These are phyloP conservation scores for Heliangelus exortis DNA, from an alignment of 2,797 vertebrate species.

Conservation along the genomic window DNA sequence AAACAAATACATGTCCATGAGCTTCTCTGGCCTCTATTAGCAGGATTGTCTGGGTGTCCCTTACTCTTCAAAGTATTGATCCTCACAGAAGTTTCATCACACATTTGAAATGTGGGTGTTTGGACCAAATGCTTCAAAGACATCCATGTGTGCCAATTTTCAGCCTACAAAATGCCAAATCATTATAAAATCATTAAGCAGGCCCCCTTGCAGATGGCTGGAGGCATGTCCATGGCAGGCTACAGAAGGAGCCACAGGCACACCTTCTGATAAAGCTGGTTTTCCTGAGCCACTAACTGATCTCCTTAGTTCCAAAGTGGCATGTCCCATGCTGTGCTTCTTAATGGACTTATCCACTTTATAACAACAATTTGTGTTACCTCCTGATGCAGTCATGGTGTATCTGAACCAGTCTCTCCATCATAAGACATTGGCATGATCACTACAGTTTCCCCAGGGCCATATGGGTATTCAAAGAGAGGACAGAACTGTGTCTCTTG, in stretches of 20 bases:
- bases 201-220: slow-evolving; percentile 2
- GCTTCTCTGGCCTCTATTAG: not conserved
- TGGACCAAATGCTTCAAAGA: slow-evolving; percentile 13
- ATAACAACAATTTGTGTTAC: not conserved
- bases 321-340: not conserved
- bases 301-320: not conserved
- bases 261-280: not conserved
- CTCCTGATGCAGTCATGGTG: accelerated
- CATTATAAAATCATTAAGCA: not conserved
- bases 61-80: not conserved
- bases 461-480: not conserved
- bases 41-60: not conserved
- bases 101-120: slow-evolving; percentile 10
- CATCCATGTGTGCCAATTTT: not conserved
- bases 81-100: not conserved
- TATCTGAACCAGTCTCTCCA: not conserved
- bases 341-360: not conserved
- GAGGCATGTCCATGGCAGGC: not conserved
- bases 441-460: accelerated
- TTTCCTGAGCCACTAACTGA: not conserved
- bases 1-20: accelerated
- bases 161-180: slow-evolving; percentile 45
- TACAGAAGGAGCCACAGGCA: not conserved
- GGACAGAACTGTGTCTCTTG: not conserved
- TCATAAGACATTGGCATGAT: accelerated